phyloP scores from a whole-genome alignment of 2,888 invertebrate species.

The Hydropsyche betteni region DNA sequence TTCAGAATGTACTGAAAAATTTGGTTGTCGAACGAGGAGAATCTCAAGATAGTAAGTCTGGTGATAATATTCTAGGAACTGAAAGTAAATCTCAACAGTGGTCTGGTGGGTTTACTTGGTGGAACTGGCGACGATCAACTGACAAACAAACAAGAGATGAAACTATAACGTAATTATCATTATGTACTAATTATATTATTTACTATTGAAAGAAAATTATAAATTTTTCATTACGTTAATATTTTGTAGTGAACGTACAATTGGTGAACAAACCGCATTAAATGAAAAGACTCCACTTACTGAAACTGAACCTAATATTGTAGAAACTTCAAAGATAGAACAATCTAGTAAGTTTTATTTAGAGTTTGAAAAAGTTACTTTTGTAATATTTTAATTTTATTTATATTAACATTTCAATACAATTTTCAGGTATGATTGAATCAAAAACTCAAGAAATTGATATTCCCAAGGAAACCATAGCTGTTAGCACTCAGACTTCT shows the following conservation, averaged over 20 bases:
- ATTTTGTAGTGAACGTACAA: slow-evolving; percentile 34
- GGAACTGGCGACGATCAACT: slow-evolving; percentile 72
- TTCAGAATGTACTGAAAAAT: slow-evolving; percentile 61
- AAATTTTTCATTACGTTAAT: not conserved
- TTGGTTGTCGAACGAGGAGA: slow-evolving; percentile 56
- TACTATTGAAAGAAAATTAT: not conserved
- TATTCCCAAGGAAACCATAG: slow-evolving; percentile 39
- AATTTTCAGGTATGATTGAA: not conserved
- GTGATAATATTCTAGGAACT: slow-evolving; percentile 33
- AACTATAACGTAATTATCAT: not conserved
- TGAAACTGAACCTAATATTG: slow-evolving; percentile 6
- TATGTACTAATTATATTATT: slow-evolving; percentile 5
- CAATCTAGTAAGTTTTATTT: not conserved
- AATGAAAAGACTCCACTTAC: slow-evolving; percentile 32
- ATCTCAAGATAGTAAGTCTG: slow-evolving; percentile 41
- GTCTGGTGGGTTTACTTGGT: slow-evolving; percentile 68
- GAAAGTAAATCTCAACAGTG: slow-evolving; percentile 59
- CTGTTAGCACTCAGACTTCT: slow-evolving; percentile 50
- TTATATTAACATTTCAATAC: no score
- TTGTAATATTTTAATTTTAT: not conserved
- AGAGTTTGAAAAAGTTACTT: not conserved
- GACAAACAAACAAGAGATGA: slow-evolving; percentile 46
- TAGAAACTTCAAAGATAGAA: not conserved
- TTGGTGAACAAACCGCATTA: slow-evolving; percentile 34
- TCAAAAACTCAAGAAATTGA: slow-evolving; percentile 12